These are phyloP conservation scores for Ivindomyrus marchei DNA, from an alignment of 2,113 vertebrate genomes.

Conservation along the genomic window DNA sequence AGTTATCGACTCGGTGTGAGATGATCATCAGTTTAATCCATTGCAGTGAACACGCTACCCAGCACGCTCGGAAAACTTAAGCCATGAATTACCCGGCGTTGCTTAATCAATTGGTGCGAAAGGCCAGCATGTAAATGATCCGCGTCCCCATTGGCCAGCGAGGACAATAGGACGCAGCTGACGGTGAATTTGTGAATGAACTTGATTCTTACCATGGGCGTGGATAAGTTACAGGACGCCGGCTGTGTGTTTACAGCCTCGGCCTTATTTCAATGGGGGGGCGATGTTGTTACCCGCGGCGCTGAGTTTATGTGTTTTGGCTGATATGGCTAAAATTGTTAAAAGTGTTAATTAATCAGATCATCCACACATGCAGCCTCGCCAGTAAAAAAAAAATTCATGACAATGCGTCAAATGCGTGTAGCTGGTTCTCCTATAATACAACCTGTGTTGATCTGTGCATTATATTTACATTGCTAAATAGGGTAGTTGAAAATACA, in stretches of 20 bases:
- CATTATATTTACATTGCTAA: constrained; percentile 25
- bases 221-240: neutral
- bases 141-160: constrained; percentile 61
- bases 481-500: constrained; percentile 20
- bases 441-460: neutral
- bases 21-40: constrained; percentile 32
- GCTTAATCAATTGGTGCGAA: constrained; percentile 43
- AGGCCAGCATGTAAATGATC: constrained; percentile 40
- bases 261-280: neutral
- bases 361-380: neutral
- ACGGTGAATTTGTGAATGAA: constrained; percentile 72
- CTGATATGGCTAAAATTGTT: neutral
- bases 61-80: constrained; percentile 36
- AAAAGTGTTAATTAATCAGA: neutral
- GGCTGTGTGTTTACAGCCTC: neutral
- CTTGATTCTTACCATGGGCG: constrained; percentile 57
- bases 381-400: neutral
- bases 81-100: constrained; percentile 35
- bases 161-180: constrained; percentile 57
- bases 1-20: neutral
- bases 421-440: neutral
- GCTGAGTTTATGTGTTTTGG: neutral
- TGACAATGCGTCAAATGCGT: neutral
- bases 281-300: neutral
- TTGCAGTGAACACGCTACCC: constrained; percentile 12